A percentile compares a stretch with the other conserved stretches of the same genome.
Conservation (phyloP, 2,113 vertebrate species). For the Mirza zaza region DNA sequence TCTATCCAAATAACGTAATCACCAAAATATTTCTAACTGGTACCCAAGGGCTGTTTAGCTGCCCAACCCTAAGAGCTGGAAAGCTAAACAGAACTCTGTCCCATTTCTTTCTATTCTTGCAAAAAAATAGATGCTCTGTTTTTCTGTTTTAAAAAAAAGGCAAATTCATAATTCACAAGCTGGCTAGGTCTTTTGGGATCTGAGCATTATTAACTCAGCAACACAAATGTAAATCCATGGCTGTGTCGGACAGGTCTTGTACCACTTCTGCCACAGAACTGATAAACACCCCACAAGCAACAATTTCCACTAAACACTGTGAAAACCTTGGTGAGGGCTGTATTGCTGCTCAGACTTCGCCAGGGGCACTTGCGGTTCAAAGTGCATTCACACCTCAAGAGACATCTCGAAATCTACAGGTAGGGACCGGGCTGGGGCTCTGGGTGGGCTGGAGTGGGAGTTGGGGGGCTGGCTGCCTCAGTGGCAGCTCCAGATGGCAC, state of each 20-base stretch:
- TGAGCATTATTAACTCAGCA: conserved; percentile 55
- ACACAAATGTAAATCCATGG: conserved; percentile 18
- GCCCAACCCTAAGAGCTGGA: background rate
- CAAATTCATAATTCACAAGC: conserved; percentile 53
- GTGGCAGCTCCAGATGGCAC: background rate
- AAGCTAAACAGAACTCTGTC: conserved; percentile 50
- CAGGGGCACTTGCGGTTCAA: conserved; percentile 76
- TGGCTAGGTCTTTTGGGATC: conserved; percentile 69
- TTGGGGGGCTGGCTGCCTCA: background rate
- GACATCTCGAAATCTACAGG: background rate
- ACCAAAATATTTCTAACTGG: conserved; percentile 65
- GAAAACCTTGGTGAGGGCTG: conserved; percentile 54
- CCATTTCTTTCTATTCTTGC: conserved; percentile 6
- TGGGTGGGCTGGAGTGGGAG: background rate
- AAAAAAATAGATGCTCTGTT: conserved; percentile 68
- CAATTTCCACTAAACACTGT: background rate
- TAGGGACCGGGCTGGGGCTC: fast-evolving
- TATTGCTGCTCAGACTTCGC: conserved; percentile 60
- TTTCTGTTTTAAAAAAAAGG: background rate
- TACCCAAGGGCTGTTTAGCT: conserved; percentile 42
- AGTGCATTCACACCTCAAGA: background rate
- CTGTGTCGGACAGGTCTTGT: background rate
- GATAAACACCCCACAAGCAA: background rate
- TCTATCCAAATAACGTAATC: background rate
- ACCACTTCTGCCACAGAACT: background rate